Evolutionary conservation across 2,888 invertebrate species (phyloP).

Genomic region (Lasioglossum pauxillum): DNA sequence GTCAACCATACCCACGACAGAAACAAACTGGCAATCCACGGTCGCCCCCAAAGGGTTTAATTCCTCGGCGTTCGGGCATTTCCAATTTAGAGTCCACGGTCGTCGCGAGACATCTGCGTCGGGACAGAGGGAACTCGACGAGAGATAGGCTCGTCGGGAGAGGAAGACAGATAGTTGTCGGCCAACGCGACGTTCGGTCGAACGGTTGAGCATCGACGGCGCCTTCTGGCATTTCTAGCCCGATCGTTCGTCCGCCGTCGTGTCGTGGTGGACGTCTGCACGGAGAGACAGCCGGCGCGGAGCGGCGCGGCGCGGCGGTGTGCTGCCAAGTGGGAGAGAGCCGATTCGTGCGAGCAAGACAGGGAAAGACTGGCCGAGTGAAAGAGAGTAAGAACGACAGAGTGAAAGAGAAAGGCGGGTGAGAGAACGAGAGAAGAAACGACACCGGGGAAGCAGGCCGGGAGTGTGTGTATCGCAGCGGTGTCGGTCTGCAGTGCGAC

Average conservation of each 20-base stretch:
- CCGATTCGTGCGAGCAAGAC: neutral
- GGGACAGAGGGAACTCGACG: neutral
- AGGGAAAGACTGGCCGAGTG: neutral
- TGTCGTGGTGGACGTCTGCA: conserved; percentile 32
- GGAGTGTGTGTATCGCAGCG: conserved; percentile 21
- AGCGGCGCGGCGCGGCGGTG: neutral
- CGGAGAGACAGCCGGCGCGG: conserved; percentile 28
- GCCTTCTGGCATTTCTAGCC: conserved; percentile 33
- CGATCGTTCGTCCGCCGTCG: conserved; percentile 1
- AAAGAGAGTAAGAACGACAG: neutral
- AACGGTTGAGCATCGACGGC: neutral
- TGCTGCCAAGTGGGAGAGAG: conserved; percentile 38
- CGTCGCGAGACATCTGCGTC: neutral
- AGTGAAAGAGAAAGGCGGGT: neutral
- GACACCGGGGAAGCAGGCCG: conserved; percentile 30
- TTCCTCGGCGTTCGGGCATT: neutral
- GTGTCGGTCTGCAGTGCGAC: conserved; percentile 64
- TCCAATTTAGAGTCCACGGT: neutral
- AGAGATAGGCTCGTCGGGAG: neutral
- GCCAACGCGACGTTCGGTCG: neutral
- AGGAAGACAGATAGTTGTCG: neutral
- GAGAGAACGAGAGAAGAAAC: conserved; percentile 24
- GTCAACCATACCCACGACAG: neutral
- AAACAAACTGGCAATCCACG: neutral
- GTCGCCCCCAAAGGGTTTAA: neutral